Base-by-base conservation (phyloP, 2,797 vertebrate genomes). In the Cheirogaleus major region DNA sequence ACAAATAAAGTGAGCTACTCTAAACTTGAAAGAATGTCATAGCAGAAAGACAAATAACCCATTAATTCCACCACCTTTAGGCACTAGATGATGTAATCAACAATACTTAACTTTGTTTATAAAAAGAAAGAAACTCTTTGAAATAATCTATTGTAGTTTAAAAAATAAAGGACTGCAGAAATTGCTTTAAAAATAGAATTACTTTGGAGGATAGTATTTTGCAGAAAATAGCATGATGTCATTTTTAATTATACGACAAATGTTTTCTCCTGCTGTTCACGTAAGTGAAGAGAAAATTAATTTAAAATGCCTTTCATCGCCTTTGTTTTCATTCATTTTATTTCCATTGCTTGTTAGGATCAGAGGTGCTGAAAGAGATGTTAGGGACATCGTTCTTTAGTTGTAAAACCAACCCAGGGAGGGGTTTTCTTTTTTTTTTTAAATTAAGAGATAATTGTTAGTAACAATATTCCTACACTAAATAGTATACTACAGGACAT, bases 231-330 rank as follows among this genome's bases (percentile, higher is more conserved):
- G 67, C 63, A 55, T 95, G 88, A 89, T 93, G 75, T 82, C 89
- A 91, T 87, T 95, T 89, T 91, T 89, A 73, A 84, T 96, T 52
- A 80, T 27, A 94, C 73, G 48, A 52, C n/a, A 87, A 83, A 69
- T 38, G 4, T 83, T 72, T 94, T 75, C 48, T 80, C 35, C 48
- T 94, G 81, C 93, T 86, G 91, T 86, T 95, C 27, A 84, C 84
- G 63, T 93, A 55, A 94, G 55, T 80, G 82, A 87, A 75, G 82
- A 95, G 84, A 96, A 86, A 96, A 95, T 93, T 78, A 91, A 72
- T 95, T 84, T 92, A 35, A 35, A 87, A 91, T 76, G 48, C 20
- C 41, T 94, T 90, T 79, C 50, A 72, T 83, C 43, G 18, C 30
- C 55, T 96, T 96, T 91, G 52, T 70, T 95, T 91, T 89, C 38